A percentile compares a stretch with the other conserved stretches of the same genome.
phyloP scores from a whole-genome alignment of 2,797 vertebrate genomes.

The Cynodonichthys magdalenae region DNA sequence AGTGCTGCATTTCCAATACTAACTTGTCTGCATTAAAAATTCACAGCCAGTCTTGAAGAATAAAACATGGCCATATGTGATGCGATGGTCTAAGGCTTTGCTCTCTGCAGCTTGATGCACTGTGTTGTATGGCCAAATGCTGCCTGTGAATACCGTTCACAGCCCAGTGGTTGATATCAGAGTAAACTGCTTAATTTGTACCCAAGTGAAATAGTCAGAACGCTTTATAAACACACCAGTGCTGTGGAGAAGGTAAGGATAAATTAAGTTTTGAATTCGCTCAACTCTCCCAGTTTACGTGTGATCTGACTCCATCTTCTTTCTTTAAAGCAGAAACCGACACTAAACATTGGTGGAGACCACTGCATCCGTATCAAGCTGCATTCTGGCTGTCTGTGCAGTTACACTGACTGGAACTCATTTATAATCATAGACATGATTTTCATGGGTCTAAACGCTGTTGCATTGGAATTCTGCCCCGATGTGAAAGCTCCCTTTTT shows the following conservation, averaged over 20 bases:
- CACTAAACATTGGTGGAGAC: constrained; percentile 53
- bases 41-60: constrained; percentile 20
- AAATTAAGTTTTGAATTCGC: constrained; percentile 16
- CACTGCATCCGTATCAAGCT: constrained; percentile 47
- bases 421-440: constrained; percentile 67
- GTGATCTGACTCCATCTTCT: constrained; percentile 43
- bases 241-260: background rate
- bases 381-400: constrained; percentile 42
- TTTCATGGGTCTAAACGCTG: constrained; percentile 57
- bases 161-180: constrained; percentile 2
- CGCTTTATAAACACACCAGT: background rate
- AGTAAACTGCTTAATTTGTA: constrained; percentile 3
- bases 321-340: constrained; percentile 43
- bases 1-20: constrained; percentile 8
- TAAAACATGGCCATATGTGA: constrained; percentile 30
- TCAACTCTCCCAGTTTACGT: constrained; percentile 46
- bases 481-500: constrained; percentile 39
- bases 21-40: constrained; percentile 32
- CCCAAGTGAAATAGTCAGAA: background rate
- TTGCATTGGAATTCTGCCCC: constrained; percentile 36
- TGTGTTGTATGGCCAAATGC: constrained; percentile 23
- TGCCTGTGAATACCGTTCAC: constrained; percentile 17
- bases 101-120: constrained; percentile 38
- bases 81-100: constrained; percentile 31
- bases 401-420: constrained; percentile 46